phyloP scores from a whole-genome alignment of 1,140 invertebrate species.

The Penaeus japonicus region DNA sequence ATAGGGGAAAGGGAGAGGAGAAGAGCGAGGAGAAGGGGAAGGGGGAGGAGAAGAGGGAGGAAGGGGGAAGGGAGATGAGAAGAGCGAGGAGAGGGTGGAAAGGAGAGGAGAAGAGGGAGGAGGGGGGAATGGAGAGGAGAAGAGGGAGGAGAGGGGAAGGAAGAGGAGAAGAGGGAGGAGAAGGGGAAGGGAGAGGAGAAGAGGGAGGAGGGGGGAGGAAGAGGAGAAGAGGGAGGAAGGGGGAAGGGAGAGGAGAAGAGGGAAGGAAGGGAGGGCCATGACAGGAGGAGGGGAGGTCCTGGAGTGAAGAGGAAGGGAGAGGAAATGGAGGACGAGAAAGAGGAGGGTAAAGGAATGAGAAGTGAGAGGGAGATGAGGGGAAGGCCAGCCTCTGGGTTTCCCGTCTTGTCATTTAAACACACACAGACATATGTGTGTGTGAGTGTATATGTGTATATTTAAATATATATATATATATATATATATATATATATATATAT shows the following conservation, averaged over 20 bases:
- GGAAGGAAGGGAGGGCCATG: not conserved
- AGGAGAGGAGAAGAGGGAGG: not conserved
- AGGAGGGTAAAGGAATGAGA: not conserved
- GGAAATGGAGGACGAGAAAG: not conserved
- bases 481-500: too few relatives aligned
- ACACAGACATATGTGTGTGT: too few relatives aligned
- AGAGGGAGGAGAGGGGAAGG: not conserved
- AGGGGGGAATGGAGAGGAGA: too few relatives aligned
- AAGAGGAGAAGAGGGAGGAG: not conserved
- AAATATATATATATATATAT: too few relatives aligned
- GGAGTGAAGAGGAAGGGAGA: not conserved
- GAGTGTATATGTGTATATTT: too few relatives aligned
- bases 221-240: not conserved
- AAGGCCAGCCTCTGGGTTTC: too few relatives aligned
- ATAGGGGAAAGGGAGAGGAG: not conserved
- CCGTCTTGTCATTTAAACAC: too few relatives aligned
- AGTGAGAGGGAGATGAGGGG: not conserved
- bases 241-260: not conserved
- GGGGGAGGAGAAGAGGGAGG: too few relatives aligned
- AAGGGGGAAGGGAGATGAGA: too few relatives aligned
- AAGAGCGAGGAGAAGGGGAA: not conserved
- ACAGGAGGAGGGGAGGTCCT: not conserved
- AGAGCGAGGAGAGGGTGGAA: not conserved
- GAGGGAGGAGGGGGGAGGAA: not conserved
- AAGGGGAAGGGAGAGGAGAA: not conserved